A percentile compares a stretch with the other conserved stretches of the same genome.
phyloP scores from a whole-genome alignment of 2,888 invertebrate species.

The Philereme vetulata region DNA sequence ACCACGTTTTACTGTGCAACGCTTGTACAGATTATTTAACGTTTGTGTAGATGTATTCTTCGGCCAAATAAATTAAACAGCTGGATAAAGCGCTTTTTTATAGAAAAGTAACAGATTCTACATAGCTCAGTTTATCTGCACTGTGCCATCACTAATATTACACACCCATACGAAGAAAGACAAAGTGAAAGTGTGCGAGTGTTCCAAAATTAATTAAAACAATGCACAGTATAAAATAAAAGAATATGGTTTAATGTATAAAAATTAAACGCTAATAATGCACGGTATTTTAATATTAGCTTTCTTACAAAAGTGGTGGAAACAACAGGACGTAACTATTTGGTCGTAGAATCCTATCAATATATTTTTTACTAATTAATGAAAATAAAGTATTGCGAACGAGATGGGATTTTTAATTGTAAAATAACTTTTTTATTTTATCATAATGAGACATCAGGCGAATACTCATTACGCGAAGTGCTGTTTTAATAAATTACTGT shows the following conservation, averaged over 20 bases:
- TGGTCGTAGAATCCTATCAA: conserved; percentile 56
- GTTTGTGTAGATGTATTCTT: conserved; percentile 72
- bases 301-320: no score
- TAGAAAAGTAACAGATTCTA: neutral
- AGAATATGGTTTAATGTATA: no score
- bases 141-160: neutral
- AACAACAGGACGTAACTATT: neutral
- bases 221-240: no score
- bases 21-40: conserved; percentile 54
- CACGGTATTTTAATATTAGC: no score
- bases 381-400: conserved; percentile 76
- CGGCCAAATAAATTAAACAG: conserved; percentile 35
- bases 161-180: no score
- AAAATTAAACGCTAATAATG: no score
- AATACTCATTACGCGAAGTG: neutral
- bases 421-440: conserved; percentile 6
- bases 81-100: no score
- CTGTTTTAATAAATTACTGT: neutral
- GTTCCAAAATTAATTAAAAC: no score
- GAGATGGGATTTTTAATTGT: conserved; percentile 56
- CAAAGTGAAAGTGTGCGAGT: no score
- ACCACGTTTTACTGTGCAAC: conserved; percentile 58
- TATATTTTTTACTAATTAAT: conserved; percentile 79
- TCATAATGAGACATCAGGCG: neutral
- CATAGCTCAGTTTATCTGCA: neutral